Evolutionary conservation across 2,113 vertebrate species (phyloP), one percentile per base, ranked within the genome.

Genomic region (Prietella phreatophila): DNA sequence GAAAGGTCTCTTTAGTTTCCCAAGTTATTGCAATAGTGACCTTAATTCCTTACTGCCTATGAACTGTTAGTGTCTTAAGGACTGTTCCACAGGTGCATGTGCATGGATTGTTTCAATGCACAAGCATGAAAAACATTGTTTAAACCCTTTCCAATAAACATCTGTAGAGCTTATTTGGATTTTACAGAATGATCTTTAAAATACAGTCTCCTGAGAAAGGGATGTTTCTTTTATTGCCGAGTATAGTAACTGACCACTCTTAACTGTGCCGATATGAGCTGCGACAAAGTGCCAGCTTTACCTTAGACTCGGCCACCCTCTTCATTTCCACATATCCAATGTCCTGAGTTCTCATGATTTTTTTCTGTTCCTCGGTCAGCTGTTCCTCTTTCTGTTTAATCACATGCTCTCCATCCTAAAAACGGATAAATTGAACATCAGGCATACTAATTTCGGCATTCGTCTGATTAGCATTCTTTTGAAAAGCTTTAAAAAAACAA

Each of bases 281-380:
- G 36, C 4, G 4, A 55, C 5, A 58, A 80, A 82, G 5, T 15
- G 58, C 5, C 25, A 14, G n/a, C 11, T 83, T 90, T 92, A 99
- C 97, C 96, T 96, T 97, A 17, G 94, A 94, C 93, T 99, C 98
- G 0, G 97, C 95, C 11, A 98, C 95, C 82, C 98, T 96, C 89
- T 99, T 99, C 96, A 98, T 98, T 95, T 99, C 97, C 89, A 99
- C 91, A 0, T 99, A 99, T 93, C 96, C 97, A 61, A 99, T 93
- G 85, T 99, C 98, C 93, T 97, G 98, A 0, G 97, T 97, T 91
- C 94, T 96, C 97, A 99, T 99, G 91, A 99, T 15, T 83, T 99
- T 99, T 90, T 94, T 92, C 93, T 99, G 98, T 61, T 99, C 98
- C 0, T 95, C 96, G 0, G 98, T 99, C 89, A 96, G 91, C 91